Conservation (phyloP, 64 coral and sea anemone species). For the Porites lutea region DNA sequence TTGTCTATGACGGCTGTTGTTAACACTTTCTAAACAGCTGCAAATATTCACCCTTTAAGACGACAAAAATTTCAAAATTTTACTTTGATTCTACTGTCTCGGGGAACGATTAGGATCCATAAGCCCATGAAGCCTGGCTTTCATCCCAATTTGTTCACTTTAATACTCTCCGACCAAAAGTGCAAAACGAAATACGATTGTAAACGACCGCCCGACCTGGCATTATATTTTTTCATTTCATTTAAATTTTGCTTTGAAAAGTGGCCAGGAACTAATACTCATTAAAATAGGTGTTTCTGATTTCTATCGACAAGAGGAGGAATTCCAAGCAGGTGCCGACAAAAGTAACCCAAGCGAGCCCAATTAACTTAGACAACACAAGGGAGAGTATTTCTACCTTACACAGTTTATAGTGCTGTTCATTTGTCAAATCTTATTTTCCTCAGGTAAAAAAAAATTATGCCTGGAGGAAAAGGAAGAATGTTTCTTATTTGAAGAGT, state of each 20-base stretch:
- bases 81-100: too few species aligned
- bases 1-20: neutral
- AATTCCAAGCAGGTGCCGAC: too few species aligned
- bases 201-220: neutral
- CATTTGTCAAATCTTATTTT: neutral
- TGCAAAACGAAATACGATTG: neutral
- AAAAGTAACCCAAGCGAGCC: neutral
- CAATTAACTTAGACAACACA: neutral
- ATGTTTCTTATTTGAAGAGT: neutral
- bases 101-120: neutral
- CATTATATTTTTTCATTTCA: too few species aligned
- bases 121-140: neutral
- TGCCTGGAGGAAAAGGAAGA: neutral
- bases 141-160: neutral
- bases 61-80: too few species aligned
- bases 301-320: too few species aligned
- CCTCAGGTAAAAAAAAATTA: constrained; percentile 11
- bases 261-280: too few species aligned
- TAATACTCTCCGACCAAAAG: neutral
- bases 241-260: too few species aligned
- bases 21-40: neutral
- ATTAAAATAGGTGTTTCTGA: too few species aligned
- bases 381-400: neutral
- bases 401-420: neutral
- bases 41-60: constrained; percentile 3